Conservation (phyloP, 2,113 vertebrate species). For the Phaethornis superciliosus region DNA sequence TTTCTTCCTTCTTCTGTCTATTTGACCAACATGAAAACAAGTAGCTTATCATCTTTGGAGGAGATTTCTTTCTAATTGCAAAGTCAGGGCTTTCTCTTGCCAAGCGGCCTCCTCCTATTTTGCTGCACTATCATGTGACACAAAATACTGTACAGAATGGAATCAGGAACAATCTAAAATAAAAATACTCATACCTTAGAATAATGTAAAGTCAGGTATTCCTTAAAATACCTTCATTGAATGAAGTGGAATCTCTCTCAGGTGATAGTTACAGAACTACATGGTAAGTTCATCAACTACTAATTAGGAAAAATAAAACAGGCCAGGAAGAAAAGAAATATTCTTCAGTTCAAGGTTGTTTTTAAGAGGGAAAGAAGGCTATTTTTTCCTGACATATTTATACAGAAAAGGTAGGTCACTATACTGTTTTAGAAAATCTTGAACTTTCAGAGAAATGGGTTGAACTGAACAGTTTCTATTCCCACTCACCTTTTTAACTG, state of each 20-base stretch:
- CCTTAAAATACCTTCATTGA: slow-evolving; percentile 25
- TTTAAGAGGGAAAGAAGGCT: slow-evolving; percentile 8
- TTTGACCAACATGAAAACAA: neutral
- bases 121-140: neutral
- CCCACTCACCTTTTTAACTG: neutral
- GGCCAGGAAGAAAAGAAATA: neutral
- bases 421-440: neutral
- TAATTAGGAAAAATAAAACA: slow-evolving; percentile 60
- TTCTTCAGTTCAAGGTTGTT: slow-evolving; percentile 21
- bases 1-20: neutral
- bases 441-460: neutral
- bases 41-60: neutral
- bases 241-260: slow-evolving; percentile 2
- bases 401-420: neutral
- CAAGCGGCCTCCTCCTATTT: neutral
- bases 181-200: neutral
- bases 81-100: neutral
- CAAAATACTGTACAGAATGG: neutral
- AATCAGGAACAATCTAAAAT: neutral
- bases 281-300: slow-evolving; percentile 14
- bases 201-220: neutral
- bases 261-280: slow-evolving; percentile 50
- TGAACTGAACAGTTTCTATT: neutral
- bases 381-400: neutral
- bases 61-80: neutral